Evolutionary conservation across 2,888 invertebrate genomes (phyloP), one percentile per base, ranked within the genome.

Genomic region (Agonum fuliginosum): DNA sequence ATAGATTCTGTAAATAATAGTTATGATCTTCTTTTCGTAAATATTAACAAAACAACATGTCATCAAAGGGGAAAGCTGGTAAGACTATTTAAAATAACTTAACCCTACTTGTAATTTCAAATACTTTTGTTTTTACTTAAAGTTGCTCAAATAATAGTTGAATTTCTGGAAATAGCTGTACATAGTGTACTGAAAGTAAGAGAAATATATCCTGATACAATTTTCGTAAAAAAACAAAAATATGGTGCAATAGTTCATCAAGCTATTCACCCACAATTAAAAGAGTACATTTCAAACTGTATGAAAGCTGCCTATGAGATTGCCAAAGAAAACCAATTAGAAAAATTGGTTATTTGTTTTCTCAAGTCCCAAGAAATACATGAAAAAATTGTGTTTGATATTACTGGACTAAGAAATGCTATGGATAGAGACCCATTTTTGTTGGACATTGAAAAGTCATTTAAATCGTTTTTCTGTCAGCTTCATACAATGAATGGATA

Each of bases 131-230:
- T 1, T 58, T 67, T 80, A 84, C 83, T 81, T 85, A 91, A 89
- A 83, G 87, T 88, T 74, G 81, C 86, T 27, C 91, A 92, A 81
- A 86, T 93, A 70, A 85, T 91, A n/a, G 82, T 91, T 73, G 93
- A 93, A 86, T 93, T 93, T 84, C 84, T 93, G 22, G 90, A 91
- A 82, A 89, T 93, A 20, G 89, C 91, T 0, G 89, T 93, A 78
- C 91, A 93, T 82, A 90, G 87, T 75, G 90, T 93, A 74, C 83
- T 93, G 3, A 91, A 89, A 81, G 86, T 88, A 75, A 84, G 90
- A 72, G 89, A 90, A 80, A 84, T 93, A 48, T 93, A 93, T 84
- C 93, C 93, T 0, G 86, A 87, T 77, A 89, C 88, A 81, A 89
- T 92, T 81, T 94, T 93, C 84, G 88, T 88, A 78, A 87, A 86